Conservation (phyloP, 2,113 vertebrate species). For the Nettapus auritus region DNA sequence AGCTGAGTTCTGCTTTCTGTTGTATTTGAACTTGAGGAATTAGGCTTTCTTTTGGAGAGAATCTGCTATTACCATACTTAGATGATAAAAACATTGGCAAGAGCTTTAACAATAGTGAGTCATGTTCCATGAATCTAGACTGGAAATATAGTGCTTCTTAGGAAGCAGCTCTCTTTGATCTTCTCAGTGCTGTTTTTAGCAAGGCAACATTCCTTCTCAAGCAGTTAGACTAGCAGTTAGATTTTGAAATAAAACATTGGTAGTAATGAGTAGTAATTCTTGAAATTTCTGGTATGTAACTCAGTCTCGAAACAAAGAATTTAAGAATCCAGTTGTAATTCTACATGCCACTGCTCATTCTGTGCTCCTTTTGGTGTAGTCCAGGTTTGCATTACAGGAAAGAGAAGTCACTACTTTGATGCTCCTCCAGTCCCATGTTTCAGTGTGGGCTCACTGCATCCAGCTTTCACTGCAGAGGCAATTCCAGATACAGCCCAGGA, state of each 20-base stretch:
- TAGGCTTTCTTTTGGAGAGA: conserved; percentile 43
- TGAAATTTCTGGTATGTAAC: not conserved
- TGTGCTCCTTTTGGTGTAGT: not conserved
- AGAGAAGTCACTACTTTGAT: not conserved
- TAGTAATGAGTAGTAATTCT: not conserved
- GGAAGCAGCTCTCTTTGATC: conserved; percentile 59
- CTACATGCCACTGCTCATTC: not conserved
- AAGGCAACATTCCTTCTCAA: not conserved
- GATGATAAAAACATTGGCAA: conserved; percentile 57
- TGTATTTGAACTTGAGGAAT: conserved; percentile 34
- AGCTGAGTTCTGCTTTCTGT: not conserved
- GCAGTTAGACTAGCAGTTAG: not conserved
- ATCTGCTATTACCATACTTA: not conserved
- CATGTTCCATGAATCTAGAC: conserved; percentile 40
- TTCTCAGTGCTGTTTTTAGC: conserved; percentile 25
- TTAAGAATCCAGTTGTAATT: not conserved
- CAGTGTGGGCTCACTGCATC: not conserved
- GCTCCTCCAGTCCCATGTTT: not conserved
- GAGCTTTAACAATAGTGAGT: conserved; percentile 53
- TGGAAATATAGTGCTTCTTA: conserved; percentile 19
- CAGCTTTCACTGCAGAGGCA: not conserved
- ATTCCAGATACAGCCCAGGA: not conserved
- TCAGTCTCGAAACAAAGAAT: not conserved
- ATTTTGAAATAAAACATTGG: not conserved
- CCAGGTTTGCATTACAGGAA: not conserved